Base-by-base conservation (phyloP, 2,113 vertebrate species). In the Vidua macroura region DNA sequence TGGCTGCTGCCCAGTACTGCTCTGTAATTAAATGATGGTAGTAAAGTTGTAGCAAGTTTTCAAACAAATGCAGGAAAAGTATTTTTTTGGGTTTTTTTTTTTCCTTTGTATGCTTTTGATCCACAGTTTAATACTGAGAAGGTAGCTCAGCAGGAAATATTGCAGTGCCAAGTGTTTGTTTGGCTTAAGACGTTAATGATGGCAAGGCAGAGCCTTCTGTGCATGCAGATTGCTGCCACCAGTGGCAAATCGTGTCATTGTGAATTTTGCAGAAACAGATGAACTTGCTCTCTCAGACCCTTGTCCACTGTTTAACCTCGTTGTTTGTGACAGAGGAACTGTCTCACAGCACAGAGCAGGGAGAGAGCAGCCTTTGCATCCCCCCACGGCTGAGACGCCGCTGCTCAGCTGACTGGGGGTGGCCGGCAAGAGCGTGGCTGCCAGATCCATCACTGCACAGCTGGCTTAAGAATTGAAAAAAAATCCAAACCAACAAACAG, bases 341-440 rank as follows among this genome's bases (percentile, higher is more conserved):
- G 53, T 39, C 46, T 63, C 9, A 35, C 10, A 6, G 56, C 2
- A 3, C 31, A 69, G 90, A 73, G 53, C 1, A 3, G 52, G 62
- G 49, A 49, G n/a, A 6, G n/a, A 85, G 46, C 41, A 92, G 72
- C 48, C 33, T 70, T 70, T 77, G 43, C 83, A 67, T 67, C 27
- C 37, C 41, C n/a, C 30, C 2, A 3, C 0, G 2, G 79, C 67
- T 43, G 24, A 62, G 79, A 35, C 5, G 9, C 31, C 52, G 55
- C 83, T 63, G 56, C 48, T 95, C 88, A 78, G 88, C 91, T 94
- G 92, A 67, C 64, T 86, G 91, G 86, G 66, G 88, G 88, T 91
- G 95, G 69, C 73, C 81, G 68, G 68, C 24, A 11, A 53, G 72
- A 53, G 73, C 0, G 6, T 37, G 63, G 53, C 92, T 96, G 88